Evolutionary conservation across 2,113 vertebrate species (phyloP).

Genomic region (Macquaria australasica): DNA sequence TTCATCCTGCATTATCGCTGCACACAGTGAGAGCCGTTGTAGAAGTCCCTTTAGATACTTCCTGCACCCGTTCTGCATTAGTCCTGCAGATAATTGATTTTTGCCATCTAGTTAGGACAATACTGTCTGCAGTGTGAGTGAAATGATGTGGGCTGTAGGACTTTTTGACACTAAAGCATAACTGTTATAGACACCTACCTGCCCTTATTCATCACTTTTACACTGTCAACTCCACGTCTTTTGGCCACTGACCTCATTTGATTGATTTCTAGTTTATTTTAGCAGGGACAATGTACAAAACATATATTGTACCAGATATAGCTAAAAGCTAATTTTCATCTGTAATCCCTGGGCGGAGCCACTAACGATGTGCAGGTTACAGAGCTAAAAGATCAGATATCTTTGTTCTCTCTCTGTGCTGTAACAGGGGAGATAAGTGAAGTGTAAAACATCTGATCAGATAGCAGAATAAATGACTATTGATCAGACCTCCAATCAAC

Average conservation of each 20-base stretch:
- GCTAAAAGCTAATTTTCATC: too few relatives aligned
- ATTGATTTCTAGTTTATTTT: too few relatives aligned
- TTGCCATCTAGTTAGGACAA: neutral
- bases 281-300: too few relatives aligned
- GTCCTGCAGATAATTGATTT: conserved; percentile 6
- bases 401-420: conserved; percentile 4
- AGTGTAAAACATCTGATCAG: conserved; percentile 43
- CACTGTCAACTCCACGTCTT: neutral
- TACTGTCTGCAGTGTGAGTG: neutral
- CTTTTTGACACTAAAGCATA: neutral
- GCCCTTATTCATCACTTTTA: neutral
- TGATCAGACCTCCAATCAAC: conserved; percentile 29
- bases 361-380: too few relatives aligned
- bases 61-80: neutral
- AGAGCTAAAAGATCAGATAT: neutral
- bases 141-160: neutral
- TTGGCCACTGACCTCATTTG: neutral
- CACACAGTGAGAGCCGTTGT: conserved; percentile 18
- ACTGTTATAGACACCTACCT: neutral
- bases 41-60: neutral
- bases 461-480: conserved; percentile 32
- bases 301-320: too few relatives aligned
- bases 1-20: neutral
- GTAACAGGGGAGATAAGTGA: conserved; percentile 6
- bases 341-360: too few relatives aligned